These are phyloP conservation scores for Plecturocebus donacophilus DNA, from an alignment of 2,113 vertebrate genomes.

Conservation along the genomic window DNA sequence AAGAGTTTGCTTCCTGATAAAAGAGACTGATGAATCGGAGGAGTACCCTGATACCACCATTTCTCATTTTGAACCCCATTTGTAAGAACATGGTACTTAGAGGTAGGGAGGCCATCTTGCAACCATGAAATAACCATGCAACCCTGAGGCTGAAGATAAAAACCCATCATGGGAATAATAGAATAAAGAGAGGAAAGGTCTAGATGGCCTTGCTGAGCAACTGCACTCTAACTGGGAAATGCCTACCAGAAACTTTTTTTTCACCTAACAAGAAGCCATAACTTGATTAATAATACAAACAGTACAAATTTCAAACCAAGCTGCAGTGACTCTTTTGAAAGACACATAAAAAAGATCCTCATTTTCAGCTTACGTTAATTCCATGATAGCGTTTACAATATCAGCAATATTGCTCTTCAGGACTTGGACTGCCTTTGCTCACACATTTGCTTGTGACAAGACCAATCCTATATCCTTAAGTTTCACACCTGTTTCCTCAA, in stretches of 20 bases:
- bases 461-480: constrained; percentile 98
- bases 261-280: constrained; percentile 91
- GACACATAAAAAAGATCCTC: constrained; percentile 80
- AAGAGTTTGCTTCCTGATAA: background rate
- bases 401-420: constrained; percentile 98
- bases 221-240: background rate
- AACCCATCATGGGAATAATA: background rate
- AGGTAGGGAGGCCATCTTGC: background rate
- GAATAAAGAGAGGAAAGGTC: background rate
- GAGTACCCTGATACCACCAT: background rate
- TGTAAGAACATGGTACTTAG: background rate
- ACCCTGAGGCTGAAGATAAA: background rate
- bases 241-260: background rate
- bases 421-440: constrained; percentile 94
- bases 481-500: constrained; percentile 96
- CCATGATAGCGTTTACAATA: constrained; percentile 96
- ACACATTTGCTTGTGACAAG: constrained; percentile 97
- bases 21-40: background rate
- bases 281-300: constrained; percentile 97
- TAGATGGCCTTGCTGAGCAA: background rate
- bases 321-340: constrained; percentile 69
- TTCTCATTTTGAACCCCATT: background rate
- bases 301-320: constrained; percentile 91
- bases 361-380: constrained; percentile 92
- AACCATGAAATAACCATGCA: background rate